Percentiles rank a stretch among this genome's conserved stretches.
These are phyloP conservation scores for Brienomyrus longianalis DNA, from an alignment of 2,113 vertebrate species.

Conservation along the genomic window DNA sequence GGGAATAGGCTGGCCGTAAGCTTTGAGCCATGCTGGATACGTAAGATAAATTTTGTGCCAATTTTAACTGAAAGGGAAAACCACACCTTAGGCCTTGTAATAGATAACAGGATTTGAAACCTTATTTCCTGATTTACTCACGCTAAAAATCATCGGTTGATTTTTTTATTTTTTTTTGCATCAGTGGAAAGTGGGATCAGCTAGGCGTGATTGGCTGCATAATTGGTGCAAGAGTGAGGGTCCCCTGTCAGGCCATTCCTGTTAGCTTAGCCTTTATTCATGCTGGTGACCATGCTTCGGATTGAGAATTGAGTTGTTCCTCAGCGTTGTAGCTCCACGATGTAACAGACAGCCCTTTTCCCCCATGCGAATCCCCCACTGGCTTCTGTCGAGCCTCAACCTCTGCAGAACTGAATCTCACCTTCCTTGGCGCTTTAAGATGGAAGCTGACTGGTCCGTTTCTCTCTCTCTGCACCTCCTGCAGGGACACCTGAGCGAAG, in stretches of 20 bases:
- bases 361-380: not conserved
- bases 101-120: not conserved
- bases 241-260: not conserved
- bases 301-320: not conserved
- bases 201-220: not conserved
- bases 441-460: not conserved
- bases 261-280: not conserved
- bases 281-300: not conserved
- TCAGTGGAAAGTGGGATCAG: not conserved
- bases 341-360: not conserved
- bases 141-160: not conserved
- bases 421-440: not conserved
- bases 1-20: not conserved
- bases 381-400: not conserved
- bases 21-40: not conserved
- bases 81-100: not conserved
- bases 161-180: not conserved
- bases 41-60: not conserved
- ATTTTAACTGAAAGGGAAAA: not conserved
- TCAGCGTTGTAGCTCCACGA: not conserved
- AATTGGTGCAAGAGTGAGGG: not conserved
- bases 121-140: not conserved
- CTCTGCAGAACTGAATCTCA: not conserved
- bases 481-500: constrained; percentile 91
- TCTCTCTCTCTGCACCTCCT: constrained; percentile 1